Evolutionary conservation across 2,888 invertebrate genomes (phyloP), one percentile per base, ranked within the genome.

Genomic region (Zygaena filipendulae): DNA sequence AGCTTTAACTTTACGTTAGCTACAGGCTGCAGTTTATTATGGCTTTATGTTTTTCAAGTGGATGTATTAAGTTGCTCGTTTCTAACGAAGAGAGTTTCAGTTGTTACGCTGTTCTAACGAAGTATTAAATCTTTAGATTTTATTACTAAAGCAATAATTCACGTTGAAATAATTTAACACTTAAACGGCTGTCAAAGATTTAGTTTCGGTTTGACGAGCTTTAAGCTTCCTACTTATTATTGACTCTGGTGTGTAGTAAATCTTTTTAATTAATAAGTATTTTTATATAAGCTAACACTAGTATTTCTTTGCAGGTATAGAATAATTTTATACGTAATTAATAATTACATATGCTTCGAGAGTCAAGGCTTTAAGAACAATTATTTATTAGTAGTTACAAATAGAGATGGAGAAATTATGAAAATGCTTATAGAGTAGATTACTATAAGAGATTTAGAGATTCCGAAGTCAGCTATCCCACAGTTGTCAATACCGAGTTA

Each of bases 401-500:
- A 59, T 59, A 62, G 54, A 60, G 59, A 46, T 51, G 46, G 59
- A 61, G 66, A 70, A 69, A 64, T 64, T 63, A 62, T 59, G 56
- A 62, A 63, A 63, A 64, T 59, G 59, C 55, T n/a, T n/a, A n/a
- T n/a, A n/a, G n/a, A n/a, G n/a, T n/a, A n/a, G n/a, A n/a, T n/a
- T n/a, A n/a, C n/a, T n/a, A n/a, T n/a, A n/a, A n/a, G n/a, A n/a
- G n/a, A n/a, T n/a, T n/a, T n/a, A n/a, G n/a, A n/a, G n/a, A n/a
- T n/a, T n/a, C 50, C 47, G 59, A 55, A 53, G 59, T 52, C 47
- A 55, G 59, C 59, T 67, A 74, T 72, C 72, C 67, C 75, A 75
- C 71, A 77, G 72, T 68, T 68, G 75, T 74, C 69, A 70, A 64
- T 66, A 57, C 59, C 47, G 47, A 55, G 51, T 40, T 53, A 16